Conservation (phyloP, 2,797 vertebrate species). For the Fistularia tabacaria region DNA sequence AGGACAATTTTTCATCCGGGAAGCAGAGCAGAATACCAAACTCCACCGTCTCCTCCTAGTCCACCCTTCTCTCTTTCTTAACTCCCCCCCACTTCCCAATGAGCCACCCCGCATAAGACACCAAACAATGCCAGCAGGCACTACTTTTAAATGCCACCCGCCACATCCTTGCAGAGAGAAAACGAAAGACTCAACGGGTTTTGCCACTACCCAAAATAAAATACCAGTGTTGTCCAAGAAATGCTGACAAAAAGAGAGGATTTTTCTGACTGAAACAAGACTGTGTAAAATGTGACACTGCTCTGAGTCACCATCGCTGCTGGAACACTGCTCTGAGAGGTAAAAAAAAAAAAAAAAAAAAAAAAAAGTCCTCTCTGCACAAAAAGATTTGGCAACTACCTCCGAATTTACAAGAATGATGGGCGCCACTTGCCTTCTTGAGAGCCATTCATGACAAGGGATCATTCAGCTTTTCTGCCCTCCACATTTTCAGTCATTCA, state of each 20-base stretch:
- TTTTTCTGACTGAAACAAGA: no score
- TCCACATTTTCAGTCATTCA: constrained; percentile 29
- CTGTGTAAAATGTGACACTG: neutral
- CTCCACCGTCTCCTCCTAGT: constrained; percentile 23
- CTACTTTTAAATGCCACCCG: constrained; percentile 27
- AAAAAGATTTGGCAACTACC: constrained; percentile 3
- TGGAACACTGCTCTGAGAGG: constrained; percentile 5
- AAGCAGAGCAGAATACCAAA: constrained; percentile 63
- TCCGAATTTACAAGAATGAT: constrained; percentile 6
- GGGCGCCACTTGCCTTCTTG: constrained; percentile 23
- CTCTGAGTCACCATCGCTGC: neutral
- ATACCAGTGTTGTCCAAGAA: constrained; percentile 5
- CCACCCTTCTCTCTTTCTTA: constrained; percentile 13
- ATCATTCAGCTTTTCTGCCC: constrained; percentile 45
- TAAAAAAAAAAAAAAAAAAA: neutral
- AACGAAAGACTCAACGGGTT: constrained; percentile 13
- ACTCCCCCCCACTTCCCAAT: constrained; percentile 20
- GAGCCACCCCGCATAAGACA: constrained; percentile 31
- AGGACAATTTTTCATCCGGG: constrained; percentile 44
- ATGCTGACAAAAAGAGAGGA: neutral
- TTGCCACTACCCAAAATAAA: constrained; percentile 5
- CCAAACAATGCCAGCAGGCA: constrained; percentile 34
- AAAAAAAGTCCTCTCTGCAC: neutral
- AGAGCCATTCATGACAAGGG: constrained; percentile 19
- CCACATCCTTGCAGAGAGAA: neutral